Evolutionary conservation across 2,888 invertebrate species (phyloP), one percentile per base, ranked within the genome.

Genomic region (Cosmia trapezina): DNA sequence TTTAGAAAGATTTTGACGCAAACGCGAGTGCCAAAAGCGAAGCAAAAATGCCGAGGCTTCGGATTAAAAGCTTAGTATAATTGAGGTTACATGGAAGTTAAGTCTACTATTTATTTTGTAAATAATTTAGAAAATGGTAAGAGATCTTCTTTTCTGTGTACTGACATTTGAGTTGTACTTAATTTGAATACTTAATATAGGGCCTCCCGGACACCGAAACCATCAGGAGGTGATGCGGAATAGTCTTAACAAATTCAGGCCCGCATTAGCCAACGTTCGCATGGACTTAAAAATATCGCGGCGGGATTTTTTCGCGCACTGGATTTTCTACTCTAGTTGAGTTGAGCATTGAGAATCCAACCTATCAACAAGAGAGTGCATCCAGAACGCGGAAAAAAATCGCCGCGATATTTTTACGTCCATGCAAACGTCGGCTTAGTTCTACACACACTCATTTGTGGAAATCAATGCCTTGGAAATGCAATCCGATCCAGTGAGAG

Each of bases 51-150:
- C n/a, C 7, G 22, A 56, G n/a, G 33, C 14, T 28, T 69, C 22
- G 47, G 37, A 67, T 82, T 73, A 78, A 45, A 17, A 54, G 28
- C 64, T 82, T 41, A 59, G 54, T 56, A 28, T 49, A 76, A 81
- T 69, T 72, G 19, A 61, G 22, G 22, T 77, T 37, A 33, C 49
- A 45, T 28, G 33, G 11, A 28, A 78, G 43, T 28, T 43, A 37
- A 57, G 6, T n/a, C 2, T 47, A 41, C 9, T 47, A n/a, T 22
- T 53, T 41, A 51, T 51, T 76, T 61, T 51, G 4, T n/a, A 41
- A 41, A 17, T 60, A 19, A 51, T 45, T 17, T 45, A 22, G 12
- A 8, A 14, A 22, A 45, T 45, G 14, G n/a, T 22, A 22, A 12
- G 45, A 61, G 11, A 62, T 17, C 4, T 47, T 12, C 0, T 37